A percentile compares a stretch with the other conserved stretches of the same genome.
phyloP scores from a whole-genome alignment of 64 coral and sea anemone genomes.

The Actinia tenebrosa region DNA sequence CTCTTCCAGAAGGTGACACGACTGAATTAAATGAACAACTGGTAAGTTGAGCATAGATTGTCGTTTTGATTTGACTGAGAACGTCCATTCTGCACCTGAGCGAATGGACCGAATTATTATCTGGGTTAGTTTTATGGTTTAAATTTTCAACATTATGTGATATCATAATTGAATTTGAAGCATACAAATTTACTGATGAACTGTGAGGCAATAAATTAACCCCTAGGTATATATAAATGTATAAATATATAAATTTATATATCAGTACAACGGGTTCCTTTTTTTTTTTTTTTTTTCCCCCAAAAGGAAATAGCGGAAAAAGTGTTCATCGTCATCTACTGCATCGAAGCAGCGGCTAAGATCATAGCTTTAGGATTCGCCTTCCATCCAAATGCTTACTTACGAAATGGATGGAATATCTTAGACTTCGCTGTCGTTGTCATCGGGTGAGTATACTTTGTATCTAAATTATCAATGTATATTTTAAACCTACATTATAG shows the following conservation, averaged over 20 bases:
- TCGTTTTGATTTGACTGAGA: background rate
- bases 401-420: conserved; percentile 99
- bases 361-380: conserved; percentile 87
- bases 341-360: conserved; percentile 85
- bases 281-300: conserved; percentile 20
- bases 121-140: background rate
- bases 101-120: background rate
- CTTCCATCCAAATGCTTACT: conserved; percentile 82
- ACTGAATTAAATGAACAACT: conserved; percentile 82
- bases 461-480: conserved; percentile 3
- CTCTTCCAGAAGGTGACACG: conserved; percentile 75
- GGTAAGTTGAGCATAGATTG: conserved; percentile 50
- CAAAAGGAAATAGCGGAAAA: conserved; percentile 79
- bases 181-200: background rate
- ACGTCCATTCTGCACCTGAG: background rate
- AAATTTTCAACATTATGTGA: conserved; percentile 12
- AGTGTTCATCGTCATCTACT: conserved; percentile 88
- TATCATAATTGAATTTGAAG: background rate
- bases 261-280: background rate
- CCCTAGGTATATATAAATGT: background rate
- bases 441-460: conserved; percentile 74
- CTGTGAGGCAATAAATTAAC: background rate
- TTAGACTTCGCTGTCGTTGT: conserved; percentile 94
- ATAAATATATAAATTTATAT: background rate
- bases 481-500: background rate